Evolutionary conservation across 37 sponge, comb jelly and placozoan species (phyloP).

Genomic region (Crambe crambe): DNA sequence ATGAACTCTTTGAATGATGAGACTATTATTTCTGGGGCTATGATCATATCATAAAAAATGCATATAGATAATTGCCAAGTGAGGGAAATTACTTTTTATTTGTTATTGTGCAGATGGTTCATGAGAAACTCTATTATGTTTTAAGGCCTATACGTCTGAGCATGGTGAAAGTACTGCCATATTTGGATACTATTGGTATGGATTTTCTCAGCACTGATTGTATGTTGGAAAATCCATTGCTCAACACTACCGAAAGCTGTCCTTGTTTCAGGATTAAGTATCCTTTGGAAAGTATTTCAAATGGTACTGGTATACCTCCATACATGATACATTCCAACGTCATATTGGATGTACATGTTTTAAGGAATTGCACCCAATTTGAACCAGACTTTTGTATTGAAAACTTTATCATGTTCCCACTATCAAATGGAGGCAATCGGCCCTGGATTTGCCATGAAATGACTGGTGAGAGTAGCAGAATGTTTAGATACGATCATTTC

Average conservation of each 20-base stretch:
- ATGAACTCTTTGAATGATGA: no score
- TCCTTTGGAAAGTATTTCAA: background rate
- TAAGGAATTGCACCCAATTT: background rate
- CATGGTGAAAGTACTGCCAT: background rate
- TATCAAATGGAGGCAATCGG: background rate
- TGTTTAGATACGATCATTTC: background rate
- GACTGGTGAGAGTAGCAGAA: background rate
- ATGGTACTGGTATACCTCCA: background rate
- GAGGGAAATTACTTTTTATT: background rate
- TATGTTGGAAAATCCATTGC: constrained; percentile 5
- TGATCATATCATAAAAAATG: background rate
- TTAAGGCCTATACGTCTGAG: background rate
- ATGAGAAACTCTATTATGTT: background rate
- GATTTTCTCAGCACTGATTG: constrained; percentile 13
- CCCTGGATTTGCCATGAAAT: background rate
- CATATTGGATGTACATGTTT: background rate
- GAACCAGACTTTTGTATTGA: background rate
- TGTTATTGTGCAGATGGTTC: background rate
- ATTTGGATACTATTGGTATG: background rate
- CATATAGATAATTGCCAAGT: background rate
- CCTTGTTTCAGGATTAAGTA: constrained; percentile 10
- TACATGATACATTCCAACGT: background rate
- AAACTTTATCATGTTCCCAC: background rate
- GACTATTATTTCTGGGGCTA: no score
- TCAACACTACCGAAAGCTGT: background rate